phyloP scores from a whole-genome alignment of 64 coral and sea anemone species.

The Porites lutea region DNA sequence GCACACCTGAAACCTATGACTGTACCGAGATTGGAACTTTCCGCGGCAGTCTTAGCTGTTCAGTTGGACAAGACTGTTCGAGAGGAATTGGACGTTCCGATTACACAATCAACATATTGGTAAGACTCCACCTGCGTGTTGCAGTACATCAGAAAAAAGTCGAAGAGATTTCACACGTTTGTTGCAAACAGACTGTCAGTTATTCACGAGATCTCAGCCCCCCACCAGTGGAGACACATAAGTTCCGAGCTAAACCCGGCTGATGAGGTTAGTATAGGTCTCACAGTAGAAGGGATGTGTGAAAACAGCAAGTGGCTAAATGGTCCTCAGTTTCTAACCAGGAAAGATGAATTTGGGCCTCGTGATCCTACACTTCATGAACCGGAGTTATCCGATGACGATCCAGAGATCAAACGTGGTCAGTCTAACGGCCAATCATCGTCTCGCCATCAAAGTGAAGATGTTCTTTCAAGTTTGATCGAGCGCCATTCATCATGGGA shows the following conservation, averaged over 20 bases:
- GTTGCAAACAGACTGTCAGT: slow-evolving; percentile 54
- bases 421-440: too few relatives aligned
- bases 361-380: too few relatives aligned
- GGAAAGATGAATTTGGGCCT: too few relatives aligned
- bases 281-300: slow-evolving; percentile 4
- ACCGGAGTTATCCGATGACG: too few relatives aligned
- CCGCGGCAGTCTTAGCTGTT: slow-evolving; percentile 36
- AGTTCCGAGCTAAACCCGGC: slow-evolving; percentile 38
- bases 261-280: slow-evolving; percentile 43
- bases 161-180: too few relatives aligned
- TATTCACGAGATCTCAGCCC: slow-evolving; percentile 39
- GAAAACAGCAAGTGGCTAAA: too few relatives aligned
- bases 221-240: slow-evolving; percentile 53
- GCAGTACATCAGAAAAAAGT: too few relatives aligned
- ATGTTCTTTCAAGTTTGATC: too few relatives aligned
- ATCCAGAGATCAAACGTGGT: too few relatives aligned
- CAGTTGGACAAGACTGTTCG: not conserved
- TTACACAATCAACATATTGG: slow-evolving; percentile 42
- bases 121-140: slow-evolving; percentile 44
- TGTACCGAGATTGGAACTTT: slow-evolving; percentile 56
- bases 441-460: too few relatives aligned
- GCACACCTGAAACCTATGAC: slow-evolving; percentile 55
- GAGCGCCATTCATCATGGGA: too few relatives aligned
- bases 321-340: too few relatives aligned
- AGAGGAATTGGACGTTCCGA: slow-evolving; percentile 6